Conservation (phyloP, 2,797 vertebrate genomes). For the Takifugu rubripes region DNA sequence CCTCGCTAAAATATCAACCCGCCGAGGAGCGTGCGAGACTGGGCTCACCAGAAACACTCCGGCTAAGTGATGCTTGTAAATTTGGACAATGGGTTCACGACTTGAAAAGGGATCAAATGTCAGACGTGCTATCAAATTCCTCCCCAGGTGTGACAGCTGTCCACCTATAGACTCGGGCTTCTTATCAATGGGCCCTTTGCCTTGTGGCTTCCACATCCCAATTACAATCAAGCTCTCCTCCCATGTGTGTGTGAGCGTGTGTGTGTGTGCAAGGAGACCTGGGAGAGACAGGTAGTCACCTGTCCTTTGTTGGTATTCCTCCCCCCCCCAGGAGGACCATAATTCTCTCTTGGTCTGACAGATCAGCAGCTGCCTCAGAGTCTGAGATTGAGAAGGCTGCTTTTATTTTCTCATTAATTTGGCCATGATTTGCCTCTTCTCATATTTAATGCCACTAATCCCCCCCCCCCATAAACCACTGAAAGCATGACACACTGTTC, state of each 20-base stretch:
- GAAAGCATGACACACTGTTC: not conserved
- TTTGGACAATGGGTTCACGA: constrained; percentile 44
- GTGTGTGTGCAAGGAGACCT: constrained; percentile 52
- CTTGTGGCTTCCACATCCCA: constrained; percentile 45
- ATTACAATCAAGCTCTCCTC: constrained; percentile 32
- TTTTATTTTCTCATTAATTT: not conserved
- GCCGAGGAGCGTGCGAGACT: constrained; percentile 13
- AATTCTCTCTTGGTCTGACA: constrained; percentile 65
- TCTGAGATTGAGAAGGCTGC: constrained; percentile 1
- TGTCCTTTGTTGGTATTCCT: constrained; percentile 66
- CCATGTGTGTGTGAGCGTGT: constrained; percentile 7
- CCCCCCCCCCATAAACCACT: not conserved
- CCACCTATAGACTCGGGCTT: constrained; percentile 29
- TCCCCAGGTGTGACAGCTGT: constrained; percentile 62
- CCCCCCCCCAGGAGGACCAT: constrained; percentile 46
- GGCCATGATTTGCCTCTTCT: not conserved
- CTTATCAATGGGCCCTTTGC: constrained; percentile 30
- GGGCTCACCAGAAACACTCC: constrained; percentile 18
- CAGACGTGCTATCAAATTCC: constrained; percentile 53
- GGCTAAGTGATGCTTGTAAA: constrained; percentile 54
- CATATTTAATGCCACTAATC: not conserved
- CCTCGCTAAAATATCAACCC: constrained; percentile 34
- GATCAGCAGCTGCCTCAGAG: constrained; percentile 65
- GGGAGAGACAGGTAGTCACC: constrained; percentile 67
- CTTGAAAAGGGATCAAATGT: constrained; percentile 49